Evolutionary conservation across 2,797 vertebrate genomes (phyloP).

Genomic region (Yasuhikotakia modesta): DNA sequence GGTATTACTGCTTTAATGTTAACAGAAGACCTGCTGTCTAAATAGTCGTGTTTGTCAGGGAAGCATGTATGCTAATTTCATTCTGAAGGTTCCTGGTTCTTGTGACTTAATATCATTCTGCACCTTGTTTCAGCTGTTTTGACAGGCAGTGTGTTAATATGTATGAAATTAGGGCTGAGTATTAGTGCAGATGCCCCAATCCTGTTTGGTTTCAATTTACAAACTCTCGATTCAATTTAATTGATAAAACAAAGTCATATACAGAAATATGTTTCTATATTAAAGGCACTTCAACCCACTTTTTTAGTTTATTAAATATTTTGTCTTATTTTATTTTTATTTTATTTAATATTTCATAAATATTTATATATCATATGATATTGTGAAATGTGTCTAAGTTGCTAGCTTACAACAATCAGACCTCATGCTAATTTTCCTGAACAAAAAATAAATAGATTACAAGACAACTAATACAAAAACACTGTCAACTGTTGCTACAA

Average conservation of each 20-base stretch:
- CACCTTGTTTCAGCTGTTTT: background rate
- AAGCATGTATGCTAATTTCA: constrained; percentile 16
- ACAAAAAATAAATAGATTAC: constrained; percentile 48
- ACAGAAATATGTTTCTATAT: too few species aligned
- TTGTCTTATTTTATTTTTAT: too few species aligned
- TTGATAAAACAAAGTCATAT: too few species aligned
- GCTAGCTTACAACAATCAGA: constrained; percentile 30
- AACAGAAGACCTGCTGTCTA: constrained; percentile 21
- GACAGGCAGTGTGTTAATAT: background rate
- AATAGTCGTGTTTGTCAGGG: constrained; percentile 25
- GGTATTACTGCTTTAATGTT: background rate
- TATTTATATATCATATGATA: background rate
- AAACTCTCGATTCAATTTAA: too few species aligned
- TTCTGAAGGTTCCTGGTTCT: background rate
- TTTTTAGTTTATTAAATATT: too few species aligned
- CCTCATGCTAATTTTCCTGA: constrained; percentile 39
- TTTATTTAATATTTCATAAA: too few species aligned
- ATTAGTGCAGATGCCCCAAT: too few species aligned
- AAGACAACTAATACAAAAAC: constrained; percentile 57
- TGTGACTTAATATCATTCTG: constrained; percentile 12
- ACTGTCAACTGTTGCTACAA: constrained; percentile 6
- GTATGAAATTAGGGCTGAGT: background rate
- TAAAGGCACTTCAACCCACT: background rate
- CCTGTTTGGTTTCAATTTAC: too few species aligned
- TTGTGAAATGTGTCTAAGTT: constrained; percentile 38